Evolutionary conservation across 2,888 invertebrate genomes (phyloP).

Genomic region (Acanthosepion pharaonis): DNA sequence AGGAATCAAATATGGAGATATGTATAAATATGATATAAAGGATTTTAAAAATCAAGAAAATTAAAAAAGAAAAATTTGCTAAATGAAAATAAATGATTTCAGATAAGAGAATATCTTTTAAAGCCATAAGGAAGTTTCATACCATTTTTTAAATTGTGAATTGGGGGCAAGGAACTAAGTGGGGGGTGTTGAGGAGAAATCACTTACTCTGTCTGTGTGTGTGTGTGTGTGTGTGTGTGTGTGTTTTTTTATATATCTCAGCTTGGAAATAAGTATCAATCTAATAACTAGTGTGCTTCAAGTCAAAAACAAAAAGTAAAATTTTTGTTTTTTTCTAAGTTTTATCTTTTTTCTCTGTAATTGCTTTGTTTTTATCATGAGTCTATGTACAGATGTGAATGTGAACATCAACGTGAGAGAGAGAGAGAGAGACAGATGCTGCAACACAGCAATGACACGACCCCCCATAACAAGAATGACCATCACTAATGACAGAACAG

Average conservation of each 20-base stretch:
- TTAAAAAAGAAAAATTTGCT: too few species aligned
- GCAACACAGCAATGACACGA: slow-evolving; percentile 21
- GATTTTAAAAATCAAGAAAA: too few species aligned
- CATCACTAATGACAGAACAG: background rate
- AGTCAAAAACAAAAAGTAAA: background rate
- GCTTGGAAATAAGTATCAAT: background rate
- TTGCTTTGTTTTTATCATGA: background rate
- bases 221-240: too few species aligned
- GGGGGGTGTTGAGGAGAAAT: background rate
- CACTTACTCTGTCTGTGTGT: background rate
- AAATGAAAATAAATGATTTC: too few species aligned
- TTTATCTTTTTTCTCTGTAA: background rate
- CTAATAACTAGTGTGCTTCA: background rate
- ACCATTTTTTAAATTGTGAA: too few species aligned
- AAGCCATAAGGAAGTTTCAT: too few species aligned
- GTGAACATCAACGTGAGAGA: background rate
- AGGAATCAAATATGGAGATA: background rate
- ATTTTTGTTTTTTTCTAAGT: background rate
- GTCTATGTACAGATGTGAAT: background rate
- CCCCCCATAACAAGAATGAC: background rate
- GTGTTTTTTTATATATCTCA: background rate
- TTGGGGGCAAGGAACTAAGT: background rate
- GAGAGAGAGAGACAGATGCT: background rate
- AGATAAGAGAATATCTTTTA: too few species aligned
- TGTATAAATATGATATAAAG: background rate